Base-by-base conservation (phyloP, 2,888 invertebrate species). In the Epirrita christyi region DNA sequence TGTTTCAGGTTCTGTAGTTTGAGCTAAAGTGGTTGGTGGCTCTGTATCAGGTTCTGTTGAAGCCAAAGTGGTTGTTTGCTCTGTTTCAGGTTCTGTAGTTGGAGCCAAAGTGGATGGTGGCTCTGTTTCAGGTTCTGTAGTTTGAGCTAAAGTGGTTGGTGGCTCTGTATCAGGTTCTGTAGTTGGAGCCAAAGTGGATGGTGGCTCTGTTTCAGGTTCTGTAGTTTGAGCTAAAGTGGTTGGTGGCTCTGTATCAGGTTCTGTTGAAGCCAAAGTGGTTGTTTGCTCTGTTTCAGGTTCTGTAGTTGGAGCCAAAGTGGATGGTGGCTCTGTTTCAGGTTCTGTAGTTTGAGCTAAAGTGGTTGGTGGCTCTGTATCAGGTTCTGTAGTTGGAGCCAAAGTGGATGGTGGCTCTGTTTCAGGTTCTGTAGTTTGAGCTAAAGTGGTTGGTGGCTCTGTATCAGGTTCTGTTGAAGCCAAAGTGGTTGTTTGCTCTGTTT, bases 11-110 rank as follows among this genome's bases (percentile, higher is more conserved):
- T 6, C 41, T 27, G 42, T 38, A 0, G 49, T 43, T 15, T 44
- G 13, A 3, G 43, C 38, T 9, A 10, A 7, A 32, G 32, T 32
- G 10, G 44, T 43, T 1, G 44, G 37, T 11, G 49, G 42, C 9
- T 37, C 37, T 3, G n/a, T 11, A 11, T 9, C n/a, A 3, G 13
- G 11, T 6, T 37, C 37, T 37, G 37, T 37, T 37, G 37, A 4
- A 6, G 37, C 21, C 4, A 21, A 7, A 29, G 38, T 14, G 8
- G 38, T 7, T 9, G 8, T 0, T 8, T 14, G 1, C 14, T 40
- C 38, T 40, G 53, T 50, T 1, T 54, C 46, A 1, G 61, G 41
- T 11, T 60, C 61, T 5, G 58, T 48, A 5, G 56, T 14, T 6
- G 59, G 42, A 0, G 40, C 42, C 0, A 10, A 3, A 11, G 55